Base-by-base conservation (phyloP, 2,797 vertebrate species). In the Neopelma chrysocephalum region DNA sequence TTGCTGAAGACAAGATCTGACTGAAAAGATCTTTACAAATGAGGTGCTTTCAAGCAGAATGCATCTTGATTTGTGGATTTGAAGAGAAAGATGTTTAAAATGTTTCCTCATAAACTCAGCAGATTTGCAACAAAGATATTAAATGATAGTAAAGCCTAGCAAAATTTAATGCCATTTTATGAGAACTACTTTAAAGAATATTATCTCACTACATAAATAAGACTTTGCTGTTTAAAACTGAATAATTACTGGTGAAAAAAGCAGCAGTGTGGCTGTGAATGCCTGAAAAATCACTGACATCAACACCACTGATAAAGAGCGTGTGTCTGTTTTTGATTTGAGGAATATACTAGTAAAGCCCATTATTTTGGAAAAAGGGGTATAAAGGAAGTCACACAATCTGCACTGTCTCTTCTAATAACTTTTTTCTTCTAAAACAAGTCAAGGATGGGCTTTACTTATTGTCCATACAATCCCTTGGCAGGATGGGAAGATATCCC, bases 1-100 rank as follows among this genome's bases (percentile, higher is more conserved):
- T 66, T 86, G 51, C 66, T 57, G 56, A 79, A 84, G 68, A 90
- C 48, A 77, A 77, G 64, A 77, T 82, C 50, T 85, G 93, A 80
- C 69, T 81, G 79, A 96, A 78, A 93, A 43, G 32, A n/a, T 71
- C 40, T 87, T 84, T 77, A 86, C 58, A 84, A 88, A 90, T n/a
- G 73, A 90, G 48, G 15, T 36, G 54, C 66, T 94, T 70, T 76
- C 91, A 95, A 48, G 62, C 66, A 76, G 76, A 87, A 81, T 69
- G 54, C 34, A 34, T 82, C 66, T 90, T 83, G 73, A 93, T 90
- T 90, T 93, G 79, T 86, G 18, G 34, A 79, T 91, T 86, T 50
- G 5, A 27, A 32, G 76, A 82, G 65, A 48, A 86, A 92, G 69
- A 14, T 8, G 3, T 43, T 81, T 91, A 38, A 86, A 95, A 91